phyloP scores from a whole-genome alignment of 2,797 vertebrate genomes.

The Coreius guichenoti region DNA sequence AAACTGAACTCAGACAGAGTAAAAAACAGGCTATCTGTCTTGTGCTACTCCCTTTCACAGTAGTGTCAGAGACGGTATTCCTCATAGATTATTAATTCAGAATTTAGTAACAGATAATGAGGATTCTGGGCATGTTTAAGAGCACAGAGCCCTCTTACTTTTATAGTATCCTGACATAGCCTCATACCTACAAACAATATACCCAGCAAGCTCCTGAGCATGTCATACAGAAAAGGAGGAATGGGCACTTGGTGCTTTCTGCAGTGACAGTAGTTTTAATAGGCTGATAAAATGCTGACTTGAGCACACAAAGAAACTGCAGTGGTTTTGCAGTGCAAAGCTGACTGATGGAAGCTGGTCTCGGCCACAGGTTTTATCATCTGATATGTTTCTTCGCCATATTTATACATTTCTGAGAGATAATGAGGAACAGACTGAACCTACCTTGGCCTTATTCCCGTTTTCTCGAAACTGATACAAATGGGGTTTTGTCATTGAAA shows the following conservation, averaged over 20 bases:
- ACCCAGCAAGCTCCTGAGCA: conserved; percentile 44
- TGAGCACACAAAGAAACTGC: conserved; percentile 49
- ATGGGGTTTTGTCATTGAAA: conserved; percentile 24
- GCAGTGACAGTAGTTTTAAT: conserved; percentile 56
- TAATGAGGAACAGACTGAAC: conserved; percentile 37
- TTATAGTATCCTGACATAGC: conserved; percentile 42
- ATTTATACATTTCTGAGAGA: conserved; percentile 31
- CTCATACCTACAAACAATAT: conserved; percentile 47
- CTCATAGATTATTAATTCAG: conserved; percentile 45
- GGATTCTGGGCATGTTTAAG: conserved; percentile 40
- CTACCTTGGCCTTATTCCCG: neutral
- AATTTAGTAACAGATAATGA: conserved; percentile 54
- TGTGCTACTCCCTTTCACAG: conserved; percentile 28
- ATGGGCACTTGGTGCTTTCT: conserved; percentile 42
- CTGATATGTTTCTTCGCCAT: neutral
- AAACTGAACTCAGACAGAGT: neutral
- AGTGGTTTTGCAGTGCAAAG: conserved; percentile 34
- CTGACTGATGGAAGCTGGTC: conserved; percentile 33
- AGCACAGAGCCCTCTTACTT: conserved; percentile 40
- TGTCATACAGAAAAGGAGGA: conserved; percentile 46
- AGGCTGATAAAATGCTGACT: conserved; percentile 52
- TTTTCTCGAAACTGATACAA: neutral
- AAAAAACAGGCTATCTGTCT: neutral
- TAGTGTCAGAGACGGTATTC: conserved; percentile 40
- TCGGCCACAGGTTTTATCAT: conserved; percentile 35